These are phyloP conservation scores for Hirudo medicinalis DNA, from an alignment of 1,140 invertebrate species.

Conservation along the genomic window DNA sequence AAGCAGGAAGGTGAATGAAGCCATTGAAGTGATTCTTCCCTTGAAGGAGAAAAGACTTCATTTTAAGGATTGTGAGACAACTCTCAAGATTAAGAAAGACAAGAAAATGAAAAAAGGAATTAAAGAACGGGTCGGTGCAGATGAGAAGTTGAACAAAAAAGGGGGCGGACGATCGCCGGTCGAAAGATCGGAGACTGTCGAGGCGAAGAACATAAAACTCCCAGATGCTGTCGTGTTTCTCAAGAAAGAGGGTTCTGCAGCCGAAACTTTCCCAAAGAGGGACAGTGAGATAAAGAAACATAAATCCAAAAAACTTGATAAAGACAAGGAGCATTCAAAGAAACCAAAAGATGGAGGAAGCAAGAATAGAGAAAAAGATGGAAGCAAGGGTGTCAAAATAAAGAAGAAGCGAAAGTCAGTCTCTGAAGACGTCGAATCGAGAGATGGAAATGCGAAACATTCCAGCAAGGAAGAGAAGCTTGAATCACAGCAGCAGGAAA, in stretches of 20 bases:
- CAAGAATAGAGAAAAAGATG: background rate
- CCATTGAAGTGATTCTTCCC: background rate
- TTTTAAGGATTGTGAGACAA: background rate
- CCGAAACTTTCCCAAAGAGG: background rate
- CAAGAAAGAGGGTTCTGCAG: too few relatives aligned
- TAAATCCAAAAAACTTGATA: background rate
- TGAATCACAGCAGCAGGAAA: background rate
- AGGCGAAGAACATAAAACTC: too few relatives aligned
- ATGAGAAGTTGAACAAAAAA: too few relatives aligned
- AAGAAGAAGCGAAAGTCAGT: slow-evolving; percentile 1
- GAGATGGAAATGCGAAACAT: background rate
- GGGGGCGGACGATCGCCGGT: too few relatives aligned
- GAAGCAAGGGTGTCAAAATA: background rate
- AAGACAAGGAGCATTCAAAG: too few relatives aligned
- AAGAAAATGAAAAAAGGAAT: too few relatives aligned
- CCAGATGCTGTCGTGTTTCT: too few relatives aligned
- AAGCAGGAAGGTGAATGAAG: background rate
- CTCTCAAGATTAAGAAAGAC: background rate
- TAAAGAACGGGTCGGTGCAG: too few relatives aligned
- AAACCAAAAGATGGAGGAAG: background rate
- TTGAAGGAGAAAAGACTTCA: background rate
- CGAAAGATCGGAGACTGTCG: too few relatives aligned
- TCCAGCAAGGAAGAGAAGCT: background rate
- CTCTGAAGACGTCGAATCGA: background rate
- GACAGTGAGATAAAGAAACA: background rate